Percentiles rank a stretch among this genome's conserved stretches.
Evolutionary conservation across 64 coral and sea anemone species (phyloP).

Genomic region (Dendrophyllia cribrosa): DNA sequence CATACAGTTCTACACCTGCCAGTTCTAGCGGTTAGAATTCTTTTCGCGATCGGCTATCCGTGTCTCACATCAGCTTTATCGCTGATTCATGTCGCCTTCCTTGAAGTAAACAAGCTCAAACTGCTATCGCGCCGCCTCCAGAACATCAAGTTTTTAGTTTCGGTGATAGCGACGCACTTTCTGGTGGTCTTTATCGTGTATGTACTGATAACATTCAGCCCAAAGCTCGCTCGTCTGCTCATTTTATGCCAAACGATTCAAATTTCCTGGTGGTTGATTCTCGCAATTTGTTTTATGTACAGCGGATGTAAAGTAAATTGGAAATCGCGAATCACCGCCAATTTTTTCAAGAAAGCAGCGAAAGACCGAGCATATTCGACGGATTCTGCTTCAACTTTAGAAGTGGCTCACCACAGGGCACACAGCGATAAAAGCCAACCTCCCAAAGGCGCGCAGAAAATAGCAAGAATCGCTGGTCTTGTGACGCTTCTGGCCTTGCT

Average conservation of each 20-base stretch:
- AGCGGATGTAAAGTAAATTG: conserved; percentile 70
- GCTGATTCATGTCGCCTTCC: conserved; percentile 87
- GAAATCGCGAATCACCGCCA: conserved; percentile 29
- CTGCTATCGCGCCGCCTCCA: conserved; percentile 69
- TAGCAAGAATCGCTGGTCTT: conserved; percentile 67
- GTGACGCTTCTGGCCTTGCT: conserved; percentile 62
- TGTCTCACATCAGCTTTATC: conserved; percentile 80
- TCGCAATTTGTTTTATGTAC: conserved; percentile 72
- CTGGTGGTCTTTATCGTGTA: conserved; percentile 68
- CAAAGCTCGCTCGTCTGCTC: conserved; percentile 67
- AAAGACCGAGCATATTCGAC: not conserved
- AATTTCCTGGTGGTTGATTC: conserved; percentile 76
- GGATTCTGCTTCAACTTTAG: not conserved
- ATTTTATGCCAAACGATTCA: conserved; percentile 83
- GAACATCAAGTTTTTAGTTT: conserved; percentile 79
- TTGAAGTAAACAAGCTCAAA: conserved; percentile 77
- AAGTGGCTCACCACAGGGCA: not conserved
- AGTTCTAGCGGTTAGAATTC: conserved; percentile 53
- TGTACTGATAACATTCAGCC: conserved; percentile 65
- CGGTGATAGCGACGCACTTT: conserved; percentile 74
- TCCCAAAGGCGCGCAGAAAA: conserved; percentile 67
- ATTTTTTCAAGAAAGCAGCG: conserved; percentile 63
- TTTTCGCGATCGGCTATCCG: conserved; percentile 84
- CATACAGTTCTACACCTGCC: conserved; percentile 67
- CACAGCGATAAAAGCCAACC: not conserved